Evolutionary conservation across 2,888 invertebrate species (phyloP), one percentile per base, ranked within the genome.

Genomic region (Brachypalpus laphriformis): DNA sequence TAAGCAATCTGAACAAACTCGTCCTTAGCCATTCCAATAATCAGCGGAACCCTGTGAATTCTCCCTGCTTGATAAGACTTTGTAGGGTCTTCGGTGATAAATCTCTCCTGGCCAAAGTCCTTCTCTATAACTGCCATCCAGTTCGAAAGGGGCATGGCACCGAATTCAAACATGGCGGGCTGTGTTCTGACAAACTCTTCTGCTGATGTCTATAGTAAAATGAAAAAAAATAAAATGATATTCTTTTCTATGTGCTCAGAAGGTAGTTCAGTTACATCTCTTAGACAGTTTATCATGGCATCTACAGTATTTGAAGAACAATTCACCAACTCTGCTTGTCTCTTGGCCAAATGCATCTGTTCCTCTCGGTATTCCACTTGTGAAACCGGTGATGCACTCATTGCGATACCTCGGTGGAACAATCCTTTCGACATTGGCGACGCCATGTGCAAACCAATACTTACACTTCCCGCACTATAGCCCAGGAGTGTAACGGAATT

Each of bases 381-480:
- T 0, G 92, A 92, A 0, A 93, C 91, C 0, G 93, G 93, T 0
- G 95, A 93, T 0, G 94, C 95, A 87, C 95, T 95, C 93, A 95
- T 94, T 2, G 94, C 93, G 22, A 96, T 94, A 0, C 93, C 95
- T 65, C 94, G 93, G 89, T 96, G 95, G 91, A 96, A 96, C 0
- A 96, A 91, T 49, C 94, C 94, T 90, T 92, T 92, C 0, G 94
- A 94, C 94, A 95, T 94, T 0, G 95, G 94, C 0, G 95, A 95
- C 9, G 94, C 90, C 92, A 94, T 92, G 68, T 93, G 94, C 68
- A 93, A 88, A 59, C 92, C 91, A 18, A 93, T 92, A 68, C 93
- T 93, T 11, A 90, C 87, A 3, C 93, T 91, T 0, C 93, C 94
- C 0, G 93, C 93, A 87, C 93, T 93, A 89, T 94, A 94, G 0